Evolutionary conservation across 2,113 vertebrate genomes (phyloP).

Genomic region (Addax nasomaculatus): DNA sequence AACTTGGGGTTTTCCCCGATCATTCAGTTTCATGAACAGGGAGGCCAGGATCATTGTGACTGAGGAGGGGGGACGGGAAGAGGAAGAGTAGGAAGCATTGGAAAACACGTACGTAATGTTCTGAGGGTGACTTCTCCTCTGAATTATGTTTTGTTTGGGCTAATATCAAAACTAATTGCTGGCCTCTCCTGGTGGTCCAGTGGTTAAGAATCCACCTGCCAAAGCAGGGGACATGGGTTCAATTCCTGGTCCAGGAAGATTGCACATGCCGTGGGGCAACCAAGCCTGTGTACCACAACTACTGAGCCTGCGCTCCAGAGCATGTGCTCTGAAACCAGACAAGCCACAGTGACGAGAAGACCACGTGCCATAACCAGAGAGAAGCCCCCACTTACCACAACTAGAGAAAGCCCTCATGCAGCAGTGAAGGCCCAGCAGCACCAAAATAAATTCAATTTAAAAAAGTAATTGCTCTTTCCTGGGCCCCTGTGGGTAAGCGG

Average conservation of each 20-base stretch:
- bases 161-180: not conserved
- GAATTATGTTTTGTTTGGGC: not conserved
- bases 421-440: not conserved
- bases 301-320: not conserved
- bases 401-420: not conserved
- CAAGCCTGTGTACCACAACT: not conserved
- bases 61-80: not conserved
- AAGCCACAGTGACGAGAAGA: not conserved
- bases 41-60: not conserved
- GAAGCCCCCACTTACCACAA: not conserved
- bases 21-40: not conserved
- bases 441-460: not conserved
- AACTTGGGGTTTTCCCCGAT: not conserved
- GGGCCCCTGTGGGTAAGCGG: not conserved
- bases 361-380: rapidly evolving
- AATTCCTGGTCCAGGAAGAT: not conserved
- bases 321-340: not conserved
- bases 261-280: not conserved
- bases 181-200: not conserved
- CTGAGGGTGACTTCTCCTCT: not conserved
- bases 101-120: not conserved
- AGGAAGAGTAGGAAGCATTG: not conserved
- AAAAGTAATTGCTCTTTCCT: not conserved
- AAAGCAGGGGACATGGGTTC: not conserved
- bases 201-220: not conserved